Base-by-base conservation (phyloP, 1,140 invertebrate species). In the Temnothorax longispinosus region DNA sequence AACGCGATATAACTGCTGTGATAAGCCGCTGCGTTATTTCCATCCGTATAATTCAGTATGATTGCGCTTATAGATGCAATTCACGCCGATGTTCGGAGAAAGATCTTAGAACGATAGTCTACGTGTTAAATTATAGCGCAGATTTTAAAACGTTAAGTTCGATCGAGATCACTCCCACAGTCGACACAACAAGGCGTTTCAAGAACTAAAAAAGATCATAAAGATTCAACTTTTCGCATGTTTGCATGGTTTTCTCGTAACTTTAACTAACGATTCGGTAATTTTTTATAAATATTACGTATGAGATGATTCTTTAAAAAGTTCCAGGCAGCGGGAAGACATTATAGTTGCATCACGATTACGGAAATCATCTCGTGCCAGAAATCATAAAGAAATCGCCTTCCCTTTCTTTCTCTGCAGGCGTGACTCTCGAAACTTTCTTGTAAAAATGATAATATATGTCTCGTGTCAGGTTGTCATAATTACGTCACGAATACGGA, bases 401-500 rank as follows among this genome's bases (percentile, higher is more conserved):
- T 56, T 32, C 41, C 11, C 41, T 62, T 35, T 21, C 10, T 38
- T 15, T 76, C 3, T 27, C 41, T 8, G 11, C n/a, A 8, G 38
- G 10, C 27, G 44, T n/a, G n/a, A 78, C 65, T 78, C 35, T 44
- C 21, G 8, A 64, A 38, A 21, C 18, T 38, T 15, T 50, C 41
- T 50, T 65, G 5, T 35, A 47, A 81, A 81, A 81, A 56, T 81
- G 3, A 44, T 54, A 81, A 81, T 65, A 27, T 13, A 44, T 65
- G 32, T n/a, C 27, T 47, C 76, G 27, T 27, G 27, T 64, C 27
- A 38, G 27, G 18, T n/a, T 35, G 13, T 27, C 13, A 8, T 18
- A n/a, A 38, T 84, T 75, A 41, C 44, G 10, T 84, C 69, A 62
- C 3, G 15, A 75, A 75, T 74, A 75, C 80, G 80, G 80, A 84